Evolutionary conservation across 2,888 invertebrate genomes (phyloP), one percentile per base, ranked within the genome.

Genomic region (Galerucella nymphaeae): DNA sequence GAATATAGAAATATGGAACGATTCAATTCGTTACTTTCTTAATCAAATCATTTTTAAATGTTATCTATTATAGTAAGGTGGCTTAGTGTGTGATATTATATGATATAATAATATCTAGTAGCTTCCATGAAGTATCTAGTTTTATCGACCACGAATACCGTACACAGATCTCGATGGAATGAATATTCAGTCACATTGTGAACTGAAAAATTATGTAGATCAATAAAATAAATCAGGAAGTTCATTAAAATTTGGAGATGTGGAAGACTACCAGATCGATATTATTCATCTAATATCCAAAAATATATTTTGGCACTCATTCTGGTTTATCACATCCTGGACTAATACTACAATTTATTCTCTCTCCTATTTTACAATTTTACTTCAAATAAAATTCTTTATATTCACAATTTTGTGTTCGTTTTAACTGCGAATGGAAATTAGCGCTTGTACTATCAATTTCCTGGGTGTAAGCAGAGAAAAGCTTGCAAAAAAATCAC

Each of bases 11-110:
- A 80, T 80, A 82, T 82, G 79, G 82, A 70, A 64, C 70, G 70
- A 53, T 64, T 82, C 82, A 82, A 81, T 80, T 83, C 81, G 45
- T 53, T 84, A 85, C 85, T 86, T 86, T 86, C 85, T 79, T 83
- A 79, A 74, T 79, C 75, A 72, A 78, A 78, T 80, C 55, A 80
- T 80, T 83, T 78, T 78, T 74, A 78, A 77, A 79, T 72, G 73
- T 71, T 68, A 53, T 53, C 42, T n/a, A 6, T 18, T 16, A 16
- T 62, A 62, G 61, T 62, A 4, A n/a, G 11, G 61, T 11, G 38
- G 61, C 18, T 62, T 38, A 38, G 30, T 23, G 9, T 48, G 48
- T 48, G 6, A 48, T n/a, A 42, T 42, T 13, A 42, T 11, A 11
- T 13, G 0, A n/a, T 6, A 48, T 14, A n/a, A 48, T 48, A 38